Evolutionary conservation across 2,113 vertebrate species (phyloP).

Genomic region (Mandrillus leucophaeus): DNA sequence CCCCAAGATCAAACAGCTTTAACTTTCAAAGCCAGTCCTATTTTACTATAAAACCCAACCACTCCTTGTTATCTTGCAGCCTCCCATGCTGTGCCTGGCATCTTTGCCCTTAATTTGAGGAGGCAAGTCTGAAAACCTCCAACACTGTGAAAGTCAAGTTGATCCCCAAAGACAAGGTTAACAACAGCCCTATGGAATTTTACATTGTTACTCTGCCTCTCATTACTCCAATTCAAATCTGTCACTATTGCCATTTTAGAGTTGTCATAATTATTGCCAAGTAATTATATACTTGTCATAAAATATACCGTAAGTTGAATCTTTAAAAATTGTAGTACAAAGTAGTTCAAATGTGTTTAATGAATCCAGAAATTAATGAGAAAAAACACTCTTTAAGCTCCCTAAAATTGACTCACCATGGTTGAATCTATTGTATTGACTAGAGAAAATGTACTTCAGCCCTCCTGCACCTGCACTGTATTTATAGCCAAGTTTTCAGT

Average conservation of each 20-base stretch:
- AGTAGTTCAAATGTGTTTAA: slow-evolving; percentile 64
- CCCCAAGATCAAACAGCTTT: background rate
- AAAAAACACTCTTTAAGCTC: slow-evolving; percentile 32
- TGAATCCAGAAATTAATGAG: slow-evolving; percentile 68
- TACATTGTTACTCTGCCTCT: slow-evolving; percentile 44
- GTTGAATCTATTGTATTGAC: slow-evolving; percentile 63
- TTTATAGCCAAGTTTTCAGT: slow-evolving; percentile 68
- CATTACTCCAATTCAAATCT: slow-evolving; percentile 58
- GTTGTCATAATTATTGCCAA: slow-evolving; percentile 62
- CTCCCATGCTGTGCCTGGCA: background rate
- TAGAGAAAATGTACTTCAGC: slow-evolving; percentile 46
- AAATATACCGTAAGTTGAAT: slow-evolving; percentile 67
- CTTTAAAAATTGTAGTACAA: slow-evolving; percentile 38
- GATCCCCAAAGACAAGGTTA: slow-evolving; percentile 48
- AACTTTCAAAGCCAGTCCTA: background rate
- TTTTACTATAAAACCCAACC: background rate
- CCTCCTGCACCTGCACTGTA: slow-evolving; percentile 66
- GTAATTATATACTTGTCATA: slow-evolving; percentile 74
- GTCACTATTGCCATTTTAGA: slow-evolving; percentile 57
- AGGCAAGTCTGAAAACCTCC: slow-evolving; percentile 49
- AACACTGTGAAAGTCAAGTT: slow-evolving; percentile 49
- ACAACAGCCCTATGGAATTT: slow-evolving; percentile 56
- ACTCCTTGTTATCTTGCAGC: background rate
- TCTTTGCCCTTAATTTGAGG: slow-evolving; percentile 54
- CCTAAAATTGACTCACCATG: slow-evolving; percentile 4